Evolutionary conservation across 2,888 invertebrate genomes (phyloP).

Genomic region (Chrysolina haemoptera): DNA sequence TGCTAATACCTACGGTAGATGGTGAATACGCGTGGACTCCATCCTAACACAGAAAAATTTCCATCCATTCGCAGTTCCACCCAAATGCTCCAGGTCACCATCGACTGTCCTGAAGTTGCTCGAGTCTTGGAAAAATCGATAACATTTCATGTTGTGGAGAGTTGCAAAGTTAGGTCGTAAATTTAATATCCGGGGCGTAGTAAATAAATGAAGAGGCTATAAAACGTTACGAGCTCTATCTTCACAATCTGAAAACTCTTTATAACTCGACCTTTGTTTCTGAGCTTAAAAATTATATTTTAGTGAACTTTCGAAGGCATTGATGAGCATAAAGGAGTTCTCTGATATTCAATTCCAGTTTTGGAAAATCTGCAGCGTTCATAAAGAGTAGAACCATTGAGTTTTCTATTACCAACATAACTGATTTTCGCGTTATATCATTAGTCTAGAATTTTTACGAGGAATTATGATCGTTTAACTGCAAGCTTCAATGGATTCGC

Average conservation of each 20-base stretch:
- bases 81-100: background rate
- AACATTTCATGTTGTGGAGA: slow-evolving; percentile 5
- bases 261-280: background rate
- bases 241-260: slow-evolving; percentile 3
- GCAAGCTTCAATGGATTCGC: too few species aligned
- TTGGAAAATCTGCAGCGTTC: too few species aligned
- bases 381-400: too few species aligned
- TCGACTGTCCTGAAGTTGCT: background rate
- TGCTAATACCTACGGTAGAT: too few species aligned
- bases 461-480: too few species aligned
- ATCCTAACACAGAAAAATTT: too few species aligned
- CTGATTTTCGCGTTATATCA: too few species aligned
- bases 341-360: too few species aligned
- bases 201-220: slow-evolving; percentile 21
- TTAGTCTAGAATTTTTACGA: too few species aligned
- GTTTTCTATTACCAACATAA: too few species aligned
- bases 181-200: slow-evolving; percentile 1
- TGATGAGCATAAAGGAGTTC: background rate
- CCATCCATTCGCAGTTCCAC: background rate
- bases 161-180: slow-evolving; percentile 9
- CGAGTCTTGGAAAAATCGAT: background rate
- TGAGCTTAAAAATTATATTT: background rate
- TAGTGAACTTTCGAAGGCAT: background rate
- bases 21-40: too few species aligned
- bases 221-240: slow-evolving; percentile 12